Percentiles rank a stretch among this genome's conserved stretches.
Conservation (phyloP, 2,797 vertebrate genomes). For the Aldrovandia affinis region DNA sequence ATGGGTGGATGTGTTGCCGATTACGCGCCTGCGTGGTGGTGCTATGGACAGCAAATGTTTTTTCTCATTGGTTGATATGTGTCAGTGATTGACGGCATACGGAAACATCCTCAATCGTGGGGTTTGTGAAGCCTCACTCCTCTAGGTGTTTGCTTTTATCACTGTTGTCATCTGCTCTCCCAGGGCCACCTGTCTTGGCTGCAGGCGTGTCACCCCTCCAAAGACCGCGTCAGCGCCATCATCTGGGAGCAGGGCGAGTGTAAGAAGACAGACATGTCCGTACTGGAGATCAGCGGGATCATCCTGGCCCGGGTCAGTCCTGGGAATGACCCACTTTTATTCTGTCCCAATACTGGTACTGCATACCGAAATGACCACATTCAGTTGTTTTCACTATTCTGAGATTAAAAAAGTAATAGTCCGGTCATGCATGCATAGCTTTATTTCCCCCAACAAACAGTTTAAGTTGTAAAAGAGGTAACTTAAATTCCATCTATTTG, state of each 20-base stretch:
- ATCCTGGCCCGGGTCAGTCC: constrained; percentile 89
- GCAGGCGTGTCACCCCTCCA: constrained; percentile 90
- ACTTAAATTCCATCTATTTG: too few species aligned
- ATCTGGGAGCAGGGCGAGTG: constrained; percentile 97
- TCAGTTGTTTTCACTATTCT: neutral
- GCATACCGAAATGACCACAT: neutral
- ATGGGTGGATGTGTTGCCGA: neutral
- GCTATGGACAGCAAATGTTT: neutral
- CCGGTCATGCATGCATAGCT: neutral
- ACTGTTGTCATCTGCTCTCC: neutral
- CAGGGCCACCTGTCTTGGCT: constrained; percentile 94
- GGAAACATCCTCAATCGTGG: neutral
- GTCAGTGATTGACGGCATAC: neutral
- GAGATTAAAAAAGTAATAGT: neutral
- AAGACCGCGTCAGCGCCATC: constrained; percentile 91
- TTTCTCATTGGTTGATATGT: neutral
- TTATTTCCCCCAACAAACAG: neutral
- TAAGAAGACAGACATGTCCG: constrained; percentile 96
- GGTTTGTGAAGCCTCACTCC: neutral
- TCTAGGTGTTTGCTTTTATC: constrained; percentile 8
- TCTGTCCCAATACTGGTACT: too few species aligned
- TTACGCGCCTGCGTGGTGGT: neutral
- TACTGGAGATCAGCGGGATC: constrained; percentile 95
- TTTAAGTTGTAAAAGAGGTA: too few species aligned
- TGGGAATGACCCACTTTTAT: neutral